Percentiles rank a stretch among this genome's conserved stretches.
Evolutionary conservation across 2,113 vertebrate genomes (phyloP).

Genomic region (Hippocampus barbouri): DNA sequence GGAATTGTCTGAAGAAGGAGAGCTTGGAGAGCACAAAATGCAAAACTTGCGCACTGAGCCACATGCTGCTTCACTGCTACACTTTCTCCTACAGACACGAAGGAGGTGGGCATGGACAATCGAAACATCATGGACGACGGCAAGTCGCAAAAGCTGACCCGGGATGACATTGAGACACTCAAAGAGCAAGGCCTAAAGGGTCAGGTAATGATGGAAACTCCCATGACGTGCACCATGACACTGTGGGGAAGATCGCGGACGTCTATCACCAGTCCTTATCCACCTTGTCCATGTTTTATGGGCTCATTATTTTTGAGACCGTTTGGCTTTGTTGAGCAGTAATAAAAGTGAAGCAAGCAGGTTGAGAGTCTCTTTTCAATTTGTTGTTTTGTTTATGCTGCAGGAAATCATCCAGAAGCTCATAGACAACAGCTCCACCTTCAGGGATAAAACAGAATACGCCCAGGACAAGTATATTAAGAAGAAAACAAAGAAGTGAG

Average conservation of each 20-base stretch:
- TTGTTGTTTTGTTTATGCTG: constrained; percentile 13
- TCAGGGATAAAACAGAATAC: constrained; percentile 94
- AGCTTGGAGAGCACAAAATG: background rate
- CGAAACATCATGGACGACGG: constrained; percentile 96
- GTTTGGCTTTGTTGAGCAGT: no score
- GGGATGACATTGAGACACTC: constrained; percentile 93
- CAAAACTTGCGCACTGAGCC: background rate
- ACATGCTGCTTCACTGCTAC: background rate
- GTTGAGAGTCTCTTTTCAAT: no score
- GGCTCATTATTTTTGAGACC: no score
- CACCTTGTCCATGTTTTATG: no score
- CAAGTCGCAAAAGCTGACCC: constrained; percentile 94
- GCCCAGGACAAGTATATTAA: constrained; percentile 98
- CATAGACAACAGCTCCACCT: constrained; percentile 95
- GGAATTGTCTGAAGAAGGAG: background rate
- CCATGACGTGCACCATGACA: background rate
- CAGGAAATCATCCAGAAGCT: constrained; percentile 97
- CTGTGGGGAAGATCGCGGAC: background rate
- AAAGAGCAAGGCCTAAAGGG: constrained; percentile 96
- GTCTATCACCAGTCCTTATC: no score
- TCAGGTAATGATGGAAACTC: constrained; percentile 73
- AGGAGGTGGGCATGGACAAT: constrained; percentile 93
- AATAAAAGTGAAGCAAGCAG: no score
- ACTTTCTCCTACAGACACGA: constrained; percentile 72
- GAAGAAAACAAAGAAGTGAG: constrained; percentile 99